Conservation (phyloP, 2,797 vertebrate genomes). For the Gorsachius magnificus region DNA sequence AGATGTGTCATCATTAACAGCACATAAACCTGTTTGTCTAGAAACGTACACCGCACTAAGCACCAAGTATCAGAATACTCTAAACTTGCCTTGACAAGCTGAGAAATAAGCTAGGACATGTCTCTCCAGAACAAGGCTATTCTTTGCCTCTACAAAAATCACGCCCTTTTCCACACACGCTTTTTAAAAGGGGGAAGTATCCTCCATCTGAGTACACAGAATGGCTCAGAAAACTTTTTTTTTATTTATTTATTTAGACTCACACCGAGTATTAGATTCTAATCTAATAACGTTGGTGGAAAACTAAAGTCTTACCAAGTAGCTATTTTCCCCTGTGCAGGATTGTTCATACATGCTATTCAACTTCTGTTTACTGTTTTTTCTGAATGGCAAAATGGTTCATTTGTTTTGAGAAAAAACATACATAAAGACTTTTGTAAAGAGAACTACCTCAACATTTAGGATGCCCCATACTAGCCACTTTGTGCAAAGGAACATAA, state of each 20-base stretch:
- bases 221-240: background rate
- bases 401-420: background rate
- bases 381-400: background rate
- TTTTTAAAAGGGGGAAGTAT: background rate
- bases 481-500: background rate
- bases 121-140: background rate
- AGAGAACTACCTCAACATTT: background rate
- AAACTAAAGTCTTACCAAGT: background rate
- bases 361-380: background rate
- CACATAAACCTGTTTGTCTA: slow-evolving; percentile 53
- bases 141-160: background rate
- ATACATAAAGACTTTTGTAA: background rate
- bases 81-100: slow-evolving; percentile 23
- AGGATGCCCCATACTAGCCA: background rate
- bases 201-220: background rate
- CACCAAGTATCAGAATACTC: background rate
- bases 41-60: accelerated
- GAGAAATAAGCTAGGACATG: background rate
- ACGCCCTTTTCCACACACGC: background rate
- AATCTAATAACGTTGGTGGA: background rate
- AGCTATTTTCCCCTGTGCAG: background rate
- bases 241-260: background rate
- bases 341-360: background rate
- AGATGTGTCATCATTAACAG: background rate
- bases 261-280: background rate